Percentiles rank a stretch among this genome's conserved stretches.
Conservation (phyloP, 2,113 vertebrate genomes). For the Mugil cephalus region DNA sequence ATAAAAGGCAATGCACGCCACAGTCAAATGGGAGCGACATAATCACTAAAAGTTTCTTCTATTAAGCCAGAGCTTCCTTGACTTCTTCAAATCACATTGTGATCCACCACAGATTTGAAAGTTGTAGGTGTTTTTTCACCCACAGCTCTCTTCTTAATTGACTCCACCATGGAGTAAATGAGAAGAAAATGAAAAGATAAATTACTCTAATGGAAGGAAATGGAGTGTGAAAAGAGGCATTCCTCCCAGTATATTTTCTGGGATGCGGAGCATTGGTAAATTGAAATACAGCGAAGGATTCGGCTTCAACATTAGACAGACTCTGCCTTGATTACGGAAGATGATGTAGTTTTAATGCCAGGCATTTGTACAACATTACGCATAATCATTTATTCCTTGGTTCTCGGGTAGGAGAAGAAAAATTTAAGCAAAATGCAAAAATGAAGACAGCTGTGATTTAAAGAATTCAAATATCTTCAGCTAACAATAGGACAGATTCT, state of each 20-base stretch:
- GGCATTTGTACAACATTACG: conserved; percentile 32
- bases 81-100: conserved; percentile 15
- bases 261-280: conserved; percentile 64
- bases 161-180: conserved; percentile 78
- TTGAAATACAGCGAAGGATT: conserved; percentile 69
- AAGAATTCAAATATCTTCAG: background rate
- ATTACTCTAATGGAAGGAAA: conserved; percentile 81
- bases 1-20: background rate
- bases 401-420: background rate
- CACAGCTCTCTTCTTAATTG: conserved; percentile 75
- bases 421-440: conserved; percentile 2
- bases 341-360: conserved; percentile 51
- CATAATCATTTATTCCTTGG: conserved; percentile 23
- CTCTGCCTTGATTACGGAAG: conserved; percentile 56
- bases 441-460: background rate
- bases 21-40: background rate
- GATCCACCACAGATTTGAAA: conserved; percentile 52
- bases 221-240: conserved; percentile 79
- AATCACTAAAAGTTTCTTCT: conserved; percentile 6
- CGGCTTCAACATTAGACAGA: conserved; percentile 45
- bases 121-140: conserved; percentile 64
- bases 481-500: background rate
- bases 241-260: conserved; percentile 66
- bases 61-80: background rate
- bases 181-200: conserved; percentile 82